Conservation (phyloP, 2,113 vertebrate genomes). For the Sturnira hondurensis region DNA sequence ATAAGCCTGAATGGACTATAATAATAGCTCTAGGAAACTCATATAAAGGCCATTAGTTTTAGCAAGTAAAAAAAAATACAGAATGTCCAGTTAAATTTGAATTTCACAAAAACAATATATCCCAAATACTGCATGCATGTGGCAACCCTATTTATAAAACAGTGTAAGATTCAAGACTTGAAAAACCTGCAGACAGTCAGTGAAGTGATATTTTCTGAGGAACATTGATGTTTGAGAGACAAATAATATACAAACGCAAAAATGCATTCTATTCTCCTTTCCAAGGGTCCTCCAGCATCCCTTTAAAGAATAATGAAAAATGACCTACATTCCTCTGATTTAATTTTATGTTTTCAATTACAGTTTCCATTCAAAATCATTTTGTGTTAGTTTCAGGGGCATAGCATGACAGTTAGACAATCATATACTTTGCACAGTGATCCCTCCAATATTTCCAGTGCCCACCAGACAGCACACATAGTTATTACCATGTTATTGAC, state of each 20-base stretch:
- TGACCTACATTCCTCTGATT: background rate
- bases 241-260: background rate
- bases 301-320: background rate
- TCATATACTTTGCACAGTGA: background rate
- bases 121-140: background rate
- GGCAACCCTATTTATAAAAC: background rate
- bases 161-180: background rate
- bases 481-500: background rate
- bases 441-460: background rate
- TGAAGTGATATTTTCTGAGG: background rate
- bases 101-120: background rate
- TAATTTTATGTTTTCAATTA: background rate
- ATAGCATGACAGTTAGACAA: background rate
- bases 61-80: background rate
- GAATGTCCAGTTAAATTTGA: background rate
- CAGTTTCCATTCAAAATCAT: background rate
- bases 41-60: background rate
- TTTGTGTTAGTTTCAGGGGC: background rate
- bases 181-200: background rate
- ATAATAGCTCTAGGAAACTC: background rate
- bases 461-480: background rate
- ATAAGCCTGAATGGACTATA: background rate
- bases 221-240: background rate
- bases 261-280: background rate
- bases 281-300: background rate